phyloP scores from a whole-genome alignment of 1,140 invertebrate species.

The Drosophila carrolli region DNA sequence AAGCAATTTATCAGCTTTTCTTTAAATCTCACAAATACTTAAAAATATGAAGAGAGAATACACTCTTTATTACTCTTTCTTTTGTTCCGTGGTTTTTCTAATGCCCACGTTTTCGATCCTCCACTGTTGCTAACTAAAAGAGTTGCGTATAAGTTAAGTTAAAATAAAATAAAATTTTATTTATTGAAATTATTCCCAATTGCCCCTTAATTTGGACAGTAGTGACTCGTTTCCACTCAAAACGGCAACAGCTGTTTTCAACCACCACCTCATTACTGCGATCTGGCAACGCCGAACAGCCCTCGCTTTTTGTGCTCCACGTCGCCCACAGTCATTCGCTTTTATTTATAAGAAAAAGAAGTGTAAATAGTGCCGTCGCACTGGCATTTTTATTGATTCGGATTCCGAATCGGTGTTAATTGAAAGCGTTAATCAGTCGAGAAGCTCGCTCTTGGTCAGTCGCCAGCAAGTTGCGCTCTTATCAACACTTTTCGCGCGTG shows the following conservation, averaged over 20 bases:
- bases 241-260: slow-evolving; percentile 27
- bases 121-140: not conserved
- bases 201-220: not conserved
- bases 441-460: slow-evolving; percentile 38
- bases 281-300: slow-evolving; percentile 59
- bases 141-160: not conserved
- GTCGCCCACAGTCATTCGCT: slow-evolving; percentile 48
- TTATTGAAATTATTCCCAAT: not conserved
- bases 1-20: too few species aligned
- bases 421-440: slow-evolving; percentile 72
- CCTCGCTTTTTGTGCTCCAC: slow-evolving; percentile 58
- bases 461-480: slow-evolving; percentile 25
- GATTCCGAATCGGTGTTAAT: slow-evolving; percentile 63
- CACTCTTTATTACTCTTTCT: not conserved
- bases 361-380: slow-evolving; percentile 14
- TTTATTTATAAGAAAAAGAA: slow-evolving; percentile 70
- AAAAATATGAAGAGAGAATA: not conserved
- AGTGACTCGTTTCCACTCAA: slow-evolving; percentile 3
- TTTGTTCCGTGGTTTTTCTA: not conserved
- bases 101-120: not conserved
- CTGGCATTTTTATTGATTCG: slow-evolving; percentile 40
- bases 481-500: slow-evolving; percentile 53
- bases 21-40: not conserved
- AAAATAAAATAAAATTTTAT: not conserved
- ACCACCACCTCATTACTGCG: not conserved